Evolutionary conservation across 2,797 vertebrate genomes (phyloP).

Genomic region (Neopelma chrysocephalum): DNA sequence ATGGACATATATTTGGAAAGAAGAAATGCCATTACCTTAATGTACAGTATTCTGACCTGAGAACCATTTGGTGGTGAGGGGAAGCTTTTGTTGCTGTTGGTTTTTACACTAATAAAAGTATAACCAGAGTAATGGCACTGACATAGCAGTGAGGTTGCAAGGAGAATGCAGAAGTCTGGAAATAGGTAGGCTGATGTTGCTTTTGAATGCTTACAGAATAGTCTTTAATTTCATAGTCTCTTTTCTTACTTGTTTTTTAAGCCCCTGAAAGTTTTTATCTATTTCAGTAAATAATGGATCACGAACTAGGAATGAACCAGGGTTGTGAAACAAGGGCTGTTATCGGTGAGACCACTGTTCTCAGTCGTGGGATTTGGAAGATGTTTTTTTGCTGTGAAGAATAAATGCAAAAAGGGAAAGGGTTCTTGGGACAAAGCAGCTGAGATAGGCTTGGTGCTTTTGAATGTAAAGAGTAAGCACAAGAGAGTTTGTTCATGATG

Average conservation of each 20-base stretch:
- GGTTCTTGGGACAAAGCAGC: neutral
- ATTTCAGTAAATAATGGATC: neutral
- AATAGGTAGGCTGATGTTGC: fast-evolving
- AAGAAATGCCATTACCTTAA: neutral
- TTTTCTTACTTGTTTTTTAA: neutral
- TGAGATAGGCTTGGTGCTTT: neutral
- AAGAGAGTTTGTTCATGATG: neutral
- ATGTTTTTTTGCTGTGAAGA: neutral
- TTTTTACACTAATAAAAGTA: neutral
- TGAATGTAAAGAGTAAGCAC: neutral
- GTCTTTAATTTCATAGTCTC: neutral
- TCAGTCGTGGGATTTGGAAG: neutral
- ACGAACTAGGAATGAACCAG: neutral
- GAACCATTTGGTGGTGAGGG: neutral
- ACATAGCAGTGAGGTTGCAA: neutral
- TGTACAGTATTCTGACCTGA: neutral
- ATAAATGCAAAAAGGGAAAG: neutral
- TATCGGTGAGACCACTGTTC: neutral
- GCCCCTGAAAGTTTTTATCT: neutral
- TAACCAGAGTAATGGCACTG: neutral
- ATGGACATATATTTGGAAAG: neutral
- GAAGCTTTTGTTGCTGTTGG: neutral
- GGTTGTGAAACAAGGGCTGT: neutral
- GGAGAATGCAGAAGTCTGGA: neutral
- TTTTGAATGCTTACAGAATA: neutral